phyloP scores from a whole-genome alignment of 2,888 invertebrate species.

The Coecobrya sp. region DNA sequence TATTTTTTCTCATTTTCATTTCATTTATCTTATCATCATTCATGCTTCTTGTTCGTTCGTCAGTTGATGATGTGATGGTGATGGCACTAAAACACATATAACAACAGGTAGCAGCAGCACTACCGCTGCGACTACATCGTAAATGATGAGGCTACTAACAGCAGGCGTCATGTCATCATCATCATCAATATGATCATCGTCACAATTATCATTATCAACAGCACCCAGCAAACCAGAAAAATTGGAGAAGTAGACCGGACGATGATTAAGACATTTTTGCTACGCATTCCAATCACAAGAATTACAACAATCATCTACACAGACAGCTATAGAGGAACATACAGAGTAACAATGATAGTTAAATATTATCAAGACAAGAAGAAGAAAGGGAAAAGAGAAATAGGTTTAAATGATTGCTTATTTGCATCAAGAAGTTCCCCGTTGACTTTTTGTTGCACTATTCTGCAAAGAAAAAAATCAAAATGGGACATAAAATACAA shows the following conservation, averaged over 20 bases:
- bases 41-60: not conserved
- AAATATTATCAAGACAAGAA: constrained; percentile 1
- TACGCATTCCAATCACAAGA: constrained; percentile 16
- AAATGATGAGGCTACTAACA: constrained; percentile 43
- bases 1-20: constrained; percentile 58
- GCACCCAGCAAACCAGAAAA: constrained; percentile 51
- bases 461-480: not conserved
- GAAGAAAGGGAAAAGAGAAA: not conserved
- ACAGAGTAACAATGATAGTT: not conserved
- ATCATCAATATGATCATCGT: constrained; percentile 8
- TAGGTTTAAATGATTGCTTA: not conserved
- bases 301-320: constrained; percentile 17
- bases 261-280: constrained; percentile 63
- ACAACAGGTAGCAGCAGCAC: not conserved
- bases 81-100: constrained; percentile 6
- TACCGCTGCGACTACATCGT: constrained; percentile 11
- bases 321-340: not conserved
- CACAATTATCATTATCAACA: constrained; percentile 22
- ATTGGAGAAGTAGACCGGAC: constrained; percentile 75
- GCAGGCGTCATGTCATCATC: constrained; percentile 52
- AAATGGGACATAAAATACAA: constrained; percentile 18
- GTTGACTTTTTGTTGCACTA: constrained; percentile 1
- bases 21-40: constrained; percentile 48
- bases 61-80: not conserved
- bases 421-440: constrained; percentile 10